Base-by-base conservation (phyloP, 2,888 invertebrate species). In the Melanophora roralis region DNA sequence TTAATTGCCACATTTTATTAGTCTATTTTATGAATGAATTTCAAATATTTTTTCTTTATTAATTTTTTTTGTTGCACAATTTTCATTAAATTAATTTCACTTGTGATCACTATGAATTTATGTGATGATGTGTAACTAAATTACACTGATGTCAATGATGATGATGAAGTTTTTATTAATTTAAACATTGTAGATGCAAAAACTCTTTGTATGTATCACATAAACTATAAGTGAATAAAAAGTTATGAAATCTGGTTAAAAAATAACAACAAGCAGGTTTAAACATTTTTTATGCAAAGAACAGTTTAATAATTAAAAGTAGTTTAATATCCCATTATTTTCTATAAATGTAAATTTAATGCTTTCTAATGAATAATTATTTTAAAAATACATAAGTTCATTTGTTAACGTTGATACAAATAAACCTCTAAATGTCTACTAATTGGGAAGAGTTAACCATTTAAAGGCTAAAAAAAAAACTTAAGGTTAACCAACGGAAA, bases 81-180 rank as follows among this genome's bases (percentile, higher is more conserved):
- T 38, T 62, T 55, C 71, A 80, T 80, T 80, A 67, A 80, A 75
- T 62, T 80, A 51, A 74, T 74, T 74, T 67, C 47, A 69, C 71
- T 75, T 60, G 47, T 57, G 55, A 65, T 57, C 55, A 57, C 19
- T 40, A 34, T 53, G 43, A 57, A 67, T 55, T 67, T 84, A 55
- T 64, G 47, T 82, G 80, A 73, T 73, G 73, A 60, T 23, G 47
- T 51, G 23, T 59, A 74, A 74, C 67, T 74, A 67, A 74, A 74
- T 74, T 67, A 74, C 65, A 59, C 51, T 65, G 59, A 59, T 49
- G 47, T 47, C 51, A 14, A 59, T 49, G 59, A 21, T 65, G 49
- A 34, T 67, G 65, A 49, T 74, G 65, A 57, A 16, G 32, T 11
- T 57, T 53, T 9, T 62, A 45, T 45, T 34, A 34, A 71, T 45